Base-by-base conservation (phyloP, 2,113 vertebrate genomes). In the Tricholaema leucomelas region DNA sequence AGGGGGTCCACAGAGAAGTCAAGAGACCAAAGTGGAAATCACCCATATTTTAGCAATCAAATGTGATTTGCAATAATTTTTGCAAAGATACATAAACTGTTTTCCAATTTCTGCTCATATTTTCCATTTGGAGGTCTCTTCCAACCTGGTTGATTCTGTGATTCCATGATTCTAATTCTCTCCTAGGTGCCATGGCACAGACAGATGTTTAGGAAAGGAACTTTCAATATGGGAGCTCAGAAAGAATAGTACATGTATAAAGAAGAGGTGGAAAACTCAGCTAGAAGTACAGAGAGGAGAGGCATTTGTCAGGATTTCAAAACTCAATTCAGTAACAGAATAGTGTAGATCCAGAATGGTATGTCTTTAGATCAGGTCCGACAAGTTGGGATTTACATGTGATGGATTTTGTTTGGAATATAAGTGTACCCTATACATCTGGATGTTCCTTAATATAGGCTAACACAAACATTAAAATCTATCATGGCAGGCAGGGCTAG, bases 21-120 rank as follows among this genome's bases (percentile, higher is more conserved):
- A 90, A 58, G 80, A 77, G 25, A 56, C 30, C 42, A 78, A 90
- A 61, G 48, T 83, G 61, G 55, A 95, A 93, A 90, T 75, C 71
- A 90, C 54, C 24, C 14, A 12, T 70, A 70, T 64, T 42, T 82
- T 78, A 82, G 55, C 54, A 91, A 67, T 55, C 44, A 82, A 87
- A 87, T 74, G 65, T 70, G 15, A 18, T 60, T 82, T 61, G 38
- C 83, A 74, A 0, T 3, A 60, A 64, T 71, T 92, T 20, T 52
- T 81, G 69, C 65, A 86, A 91, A 86, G 60, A 65, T 74, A 56
- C 67, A 90, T 65, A 90, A 77, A 74, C 33, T 55, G 11, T 81
- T 94, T 91, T 70, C 18, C 20, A 71, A 42, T 80, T 85, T 20
- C 0, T 31, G 58, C 20, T 82, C 15, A 11, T 27, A 38, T 64